Conservation (phyloP, 2,113 vertebrate genomes). For the Phalacrocorax brasilianus region DNA sequence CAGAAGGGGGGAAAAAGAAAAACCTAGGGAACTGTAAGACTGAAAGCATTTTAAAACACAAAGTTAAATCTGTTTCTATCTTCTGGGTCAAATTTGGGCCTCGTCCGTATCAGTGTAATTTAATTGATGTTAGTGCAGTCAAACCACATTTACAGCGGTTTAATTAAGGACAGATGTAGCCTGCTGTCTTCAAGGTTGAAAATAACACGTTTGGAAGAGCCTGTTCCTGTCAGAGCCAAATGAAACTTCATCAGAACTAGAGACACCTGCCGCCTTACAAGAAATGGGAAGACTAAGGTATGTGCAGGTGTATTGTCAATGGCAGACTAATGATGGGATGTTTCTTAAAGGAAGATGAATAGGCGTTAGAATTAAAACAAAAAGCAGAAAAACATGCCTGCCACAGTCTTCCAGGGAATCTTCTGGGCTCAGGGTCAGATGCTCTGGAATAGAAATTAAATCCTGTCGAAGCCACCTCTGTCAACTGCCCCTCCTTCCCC, state of each 20-base stretch:
- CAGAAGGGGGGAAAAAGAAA: background rate
- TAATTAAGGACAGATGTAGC: background rate
- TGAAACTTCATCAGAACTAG: background rate
- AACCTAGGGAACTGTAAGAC: background rate
- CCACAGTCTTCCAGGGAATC: background rate
- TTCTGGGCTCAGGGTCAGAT: background rate
- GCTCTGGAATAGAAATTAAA: background rate
- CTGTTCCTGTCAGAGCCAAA: background rate
- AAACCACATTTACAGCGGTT: background rate
- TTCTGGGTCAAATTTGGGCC: background rate
- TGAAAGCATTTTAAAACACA: background rate
- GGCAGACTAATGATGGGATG: background rate
- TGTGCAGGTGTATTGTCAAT: background rate
- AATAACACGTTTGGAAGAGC: background rate
- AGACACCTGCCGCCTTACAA: background rate
- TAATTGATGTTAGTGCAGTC: background rate
- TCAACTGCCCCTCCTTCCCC: background rate
- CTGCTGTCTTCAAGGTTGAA: background rate
- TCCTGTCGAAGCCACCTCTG: background rate
- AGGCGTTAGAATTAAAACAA: background rate
- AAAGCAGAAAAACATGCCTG: background rate
- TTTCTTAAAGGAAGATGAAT: background rate
- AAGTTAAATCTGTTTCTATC: background rate
- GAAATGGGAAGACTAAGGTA: background rate
- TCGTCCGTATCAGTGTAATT: background rate